A percentile compares a stretch with the other conserved stretches of the same genome.
Conservation (phyloP, 2,797 vertebrate genomes). For the Manis pentadactyla region DNA sequence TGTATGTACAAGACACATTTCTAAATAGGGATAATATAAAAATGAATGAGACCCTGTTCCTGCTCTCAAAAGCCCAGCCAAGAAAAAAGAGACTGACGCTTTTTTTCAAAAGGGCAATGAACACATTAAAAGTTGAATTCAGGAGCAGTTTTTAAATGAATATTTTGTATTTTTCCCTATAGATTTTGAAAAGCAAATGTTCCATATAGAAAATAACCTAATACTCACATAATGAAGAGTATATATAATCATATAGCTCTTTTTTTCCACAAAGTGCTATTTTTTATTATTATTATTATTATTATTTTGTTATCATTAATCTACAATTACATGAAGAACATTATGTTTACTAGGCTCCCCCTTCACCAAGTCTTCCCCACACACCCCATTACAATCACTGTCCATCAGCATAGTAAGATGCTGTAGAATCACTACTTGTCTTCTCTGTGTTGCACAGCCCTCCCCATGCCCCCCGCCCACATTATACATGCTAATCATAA, state of each 20-base stretch:
- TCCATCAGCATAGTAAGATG: too few species aligned
- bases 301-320: too few species aligned
- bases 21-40: neutral
- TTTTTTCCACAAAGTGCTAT: too few species aligned
- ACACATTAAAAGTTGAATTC: neutral
- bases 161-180: neutral
- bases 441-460: too few species aligned
- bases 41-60: neutral
- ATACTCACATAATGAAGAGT: neutral
- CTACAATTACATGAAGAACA: too few species aligned
- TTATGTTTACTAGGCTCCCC: too few species aligned
- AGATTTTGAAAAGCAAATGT: neutral
- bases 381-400: too few species aligned
- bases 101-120: neutral
- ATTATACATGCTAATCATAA: too few species aligned
- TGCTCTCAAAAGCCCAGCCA: neutral
- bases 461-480: too few species aligned
- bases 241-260: neutral
- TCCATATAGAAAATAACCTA: neutral
- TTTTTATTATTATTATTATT: too few species aligned
- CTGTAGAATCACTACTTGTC: too few species aligned
- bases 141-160: neutral
- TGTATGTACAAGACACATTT: neutral
- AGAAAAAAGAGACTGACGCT: neutral
- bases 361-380: too few species aligned